Evolutionary conservation across 2,113 vertebrate species (phyloP), one percentile per base, ranked within the genome.

Genomic region (Speoplatyrhinus poulsoni): DNA sequence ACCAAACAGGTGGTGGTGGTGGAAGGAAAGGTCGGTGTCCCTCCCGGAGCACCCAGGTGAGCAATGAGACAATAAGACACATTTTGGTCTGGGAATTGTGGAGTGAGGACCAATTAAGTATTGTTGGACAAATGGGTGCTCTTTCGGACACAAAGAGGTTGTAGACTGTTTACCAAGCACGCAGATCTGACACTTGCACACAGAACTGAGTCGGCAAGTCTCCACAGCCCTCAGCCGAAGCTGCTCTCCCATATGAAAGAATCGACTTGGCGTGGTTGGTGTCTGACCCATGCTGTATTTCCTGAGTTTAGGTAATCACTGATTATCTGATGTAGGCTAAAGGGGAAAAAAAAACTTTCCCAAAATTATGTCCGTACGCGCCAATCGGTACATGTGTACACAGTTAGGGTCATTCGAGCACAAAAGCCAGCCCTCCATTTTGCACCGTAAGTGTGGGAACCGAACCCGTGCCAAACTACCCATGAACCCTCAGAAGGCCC

Each of bases 291-390:
- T 75, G 84, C 79, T 77, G 63, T 85, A 82, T 89, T 92, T 91
- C 87, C 88, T 85, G 85, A 81, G 84, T 88, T 90, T 82, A 85
- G 85, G 74, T 69, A 88, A 92, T 92, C 87, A 90, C 76, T 41
- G 70, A 82, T 88, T 91, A 90, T 90, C 89, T 84, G 85, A 92
- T 90, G 80, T 60, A 70, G 82, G 66, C 82, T 81, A 65, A 68
- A 79, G 78, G 60, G 79, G 78, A 70, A 32, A 32, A 47, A 60
- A 68, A 32, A 15, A 65, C 67, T 41, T 69, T 26, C 75, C 77
- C 86, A 77, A 83, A 87, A 86, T 81, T 49, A 81, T 55, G 76
- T 82, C 87, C 85, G 82, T 89, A 86, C 90, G 78, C 85, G 71
- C 82, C 78, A 87, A 87, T 82, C 79, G 46, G 84, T 84, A 77